Evolutionary conservation across 2,797 vertebrate species (phyloP).

Genomic region (Threskiornis aethiopicus): DNA sequence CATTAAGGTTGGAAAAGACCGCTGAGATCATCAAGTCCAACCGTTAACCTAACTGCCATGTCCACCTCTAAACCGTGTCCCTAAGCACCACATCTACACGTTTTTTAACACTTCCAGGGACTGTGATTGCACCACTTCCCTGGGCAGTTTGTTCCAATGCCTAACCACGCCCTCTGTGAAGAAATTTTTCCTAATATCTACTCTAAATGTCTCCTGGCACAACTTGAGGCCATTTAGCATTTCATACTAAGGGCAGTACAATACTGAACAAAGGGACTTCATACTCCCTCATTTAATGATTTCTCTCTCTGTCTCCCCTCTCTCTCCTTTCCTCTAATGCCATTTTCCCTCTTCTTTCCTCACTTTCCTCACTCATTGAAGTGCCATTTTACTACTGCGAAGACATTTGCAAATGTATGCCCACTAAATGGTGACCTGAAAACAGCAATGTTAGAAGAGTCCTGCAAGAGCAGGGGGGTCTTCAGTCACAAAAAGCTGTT

Average conservation of each 20-base stretch:
- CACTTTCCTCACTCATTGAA: neutral
- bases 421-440: neutral
- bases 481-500: neutral
- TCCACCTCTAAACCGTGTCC: too few relatives aligned
- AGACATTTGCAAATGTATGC: neutral
- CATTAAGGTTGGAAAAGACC: too few relatives aligned
- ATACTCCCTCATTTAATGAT: neutral
- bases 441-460: neutral
- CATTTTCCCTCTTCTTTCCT: neutral
- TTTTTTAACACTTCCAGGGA: too few relatives aligned
- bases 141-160: too few relatives aligned
- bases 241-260: neutral
- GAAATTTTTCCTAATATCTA: too few relatives aligned
- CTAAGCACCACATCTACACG: too few relatives aligned
- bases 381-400: neutral
- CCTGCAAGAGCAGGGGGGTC: fast-evolving
- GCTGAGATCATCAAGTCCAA: too few relatives aligned
- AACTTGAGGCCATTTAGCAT: too few relatives aligned
- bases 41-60: too few relatives aligned
- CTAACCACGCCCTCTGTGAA: too few relatives aligned
- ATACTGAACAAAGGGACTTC: neutral
- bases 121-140: too few relatives aligned
- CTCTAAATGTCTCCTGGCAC: too few relatives aligned
- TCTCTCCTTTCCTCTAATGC: neutral
- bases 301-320: neutral